A percentile compares a stretch with the other conserved stretches of the same genome.
Conservation (phyloP, 2,888 invertebrate species). For the Pelosia muscerda region DNA sequence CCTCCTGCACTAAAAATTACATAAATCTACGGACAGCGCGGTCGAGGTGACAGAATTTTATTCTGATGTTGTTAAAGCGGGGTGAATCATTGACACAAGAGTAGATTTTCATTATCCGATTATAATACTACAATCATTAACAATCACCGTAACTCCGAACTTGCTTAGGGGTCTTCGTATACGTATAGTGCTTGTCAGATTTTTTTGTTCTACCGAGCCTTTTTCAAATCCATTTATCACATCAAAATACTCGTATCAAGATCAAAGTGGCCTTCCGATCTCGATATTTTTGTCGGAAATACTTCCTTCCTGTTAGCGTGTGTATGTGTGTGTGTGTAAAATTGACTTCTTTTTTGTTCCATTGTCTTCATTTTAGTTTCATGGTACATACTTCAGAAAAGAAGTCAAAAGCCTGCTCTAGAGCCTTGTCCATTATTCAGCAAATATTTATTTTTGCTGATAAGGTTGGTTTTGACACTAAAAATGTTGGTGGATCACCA, state of each 20-base stretch:
- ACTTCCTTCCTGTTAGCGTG: neutral
- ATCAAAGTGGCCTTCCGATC: conserved; percentile 1
- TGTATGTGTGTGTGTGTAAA: neutral
- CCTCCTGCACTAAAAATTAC: no score
- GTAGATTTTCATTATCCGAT: no score
- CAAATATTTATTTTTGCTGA: no score
- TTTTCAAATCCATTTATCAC: neutral
- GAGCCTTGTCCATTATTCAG: no score
- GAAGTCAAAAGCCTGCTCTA: no score
- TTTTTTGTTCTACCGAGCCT: neutral
- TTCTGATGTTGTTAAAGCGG: no score
- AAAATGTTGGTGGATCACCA: no score
- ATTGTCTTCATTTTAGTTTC: conserved; percentile 8
- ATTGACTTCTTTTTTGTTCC: conserved; percentile 7
- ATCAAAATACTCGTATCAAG: conserved; percentile 9
- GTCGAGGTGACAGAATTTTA: no score
- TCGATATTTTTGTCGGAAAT: neutral
- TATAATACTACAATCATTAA: neutral
- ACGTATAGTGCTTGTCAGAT: neutral
- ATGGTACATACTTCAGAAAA: neutral
- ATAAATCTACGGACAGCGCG: no score
- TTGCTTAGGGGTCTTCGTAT: neutral
- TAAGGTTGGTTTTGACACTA: no score
- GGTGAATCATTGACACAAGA: no score
- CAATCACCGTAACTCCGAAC: neutral